Percentiles rank a stretch among this genome's conserved stretches.
These are phyloP conservation scores for Tetragnatha versicolor DNA, from an alignment of 1,140 invertebrate species.

Conservation along the genomic window DNA sequence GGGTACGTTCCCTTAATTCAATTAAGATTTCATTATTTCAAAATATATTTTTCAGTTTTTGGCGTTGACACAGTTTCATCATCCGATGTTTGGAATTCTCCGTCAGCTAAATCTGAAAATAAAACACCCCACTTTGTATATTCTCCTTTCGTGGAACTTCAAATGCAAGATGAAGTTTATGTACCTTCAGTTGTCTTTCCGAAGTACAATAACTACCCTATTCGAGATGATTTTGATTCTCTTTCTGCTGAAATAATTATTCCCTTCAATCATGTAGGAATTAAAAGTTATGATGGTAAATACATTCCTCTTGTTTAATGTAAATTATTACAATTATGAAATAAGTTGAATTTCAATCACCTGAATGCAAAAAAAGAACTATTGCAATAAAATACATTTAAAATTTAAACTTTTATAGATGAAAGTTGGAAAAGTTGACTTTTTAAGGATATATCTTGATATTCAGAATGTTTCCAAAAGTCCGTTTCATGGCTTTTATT, in stretches of 20 bases:
- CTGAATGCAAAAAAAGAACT: too few species aligned
- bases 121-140: neutral
- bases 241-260: conserved; percentile 80
- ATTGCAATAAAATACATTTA: too few species aligned
- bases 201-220: conserved; percentile 95
- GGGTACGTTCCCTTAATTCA: too few species aligned
- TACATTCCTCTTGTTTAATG: neutral
- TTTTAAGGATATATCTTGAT: too few species aligned
- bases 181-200: conserved; percentile 76
- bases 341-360: too few species aligned
- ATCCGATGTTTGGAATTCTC: conserved; percentile 80
- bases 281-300: conserved; percentile 67
- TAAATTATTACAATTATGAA: too few species aligned
- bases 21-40: too few species aligned
- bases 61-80: conserved; percentile 90
- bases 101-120: conserved; percentile 26
- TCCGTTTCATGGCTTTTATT: too few species aligned
- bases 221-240: conserved; percentile 84
- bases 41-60: conserved; percentile 75
- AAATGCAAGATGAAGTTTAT: conserved; percentile 28
- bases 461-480: too few species aligned
- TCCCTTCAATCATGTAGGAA: conserved; percentile 82
- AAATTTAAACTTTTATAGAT: neutral
- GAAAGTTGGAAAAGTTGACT: neutral
- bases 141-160: conserved; percentile 58